Percentiles rank a stretch among this genome's conserved stretches.
These are phyloP conservation scores for Drosophila suboccidentalis DNA, from an alignment of 2,888 invertebrate genomes.

Conservation along the genomic window DNA sequence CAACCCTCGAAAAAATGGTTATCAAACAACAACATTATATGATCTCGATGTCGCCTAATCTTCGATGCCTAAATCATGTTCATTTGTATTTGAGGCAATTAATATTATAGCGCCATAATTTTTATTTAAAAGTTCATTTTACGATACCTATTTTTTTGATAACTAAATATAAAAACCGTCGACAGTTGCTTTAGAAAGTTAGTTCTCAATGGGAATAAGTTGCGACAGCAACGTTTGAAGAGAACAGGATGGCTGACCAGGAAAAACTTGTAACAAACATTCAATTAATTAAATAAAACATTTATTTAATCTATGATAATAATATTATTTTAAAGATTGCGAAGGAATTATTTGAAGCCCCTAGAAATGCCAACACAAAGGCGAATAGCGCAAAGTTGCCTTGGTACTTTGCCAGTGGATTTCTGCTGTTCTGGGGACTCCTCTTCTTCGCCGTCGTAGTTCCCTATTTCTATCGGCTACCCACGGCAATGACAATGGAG, in stretches of 20 bases:
- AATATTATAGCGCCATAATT: neutral
- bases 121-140: neutral
- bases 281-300: neutral
- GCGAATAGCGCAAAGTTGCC: conserved; percentile 43
- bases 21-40: neutral
- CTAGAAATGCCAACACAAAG: conserved; percentile 16
- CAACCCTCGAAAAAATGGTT: neutral
- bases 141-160: neutral
- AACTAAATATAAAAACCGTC: neutral
- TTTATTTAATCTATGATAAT: too few relatives aligned
- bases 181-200: neutral
- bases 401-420: conserved; percentile 71
- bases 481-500: conserved; percentile 51
- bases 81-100: neutral
- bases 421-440: conserved; percentile 64
- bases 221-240: neutral
- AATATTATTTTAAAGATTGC: neutral
- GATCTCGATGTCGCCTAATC: neutral
- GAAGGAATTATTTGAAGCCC: conserved; percentile 32
- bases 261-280: conserved; percentile 46
- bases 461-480: conserved; percentile 61
- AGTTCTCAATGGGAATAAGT: conserved; percentile 6
- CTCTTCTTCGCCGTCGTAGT: conserved; percentile 64
- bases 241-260: conserved; percentile 44
- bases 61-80: neutral